These are phyloP conservation scores for Coelinius sp. DNA, from an alignment of 2,888 invertebrate species.

Conservation along the genomic window DNA sequence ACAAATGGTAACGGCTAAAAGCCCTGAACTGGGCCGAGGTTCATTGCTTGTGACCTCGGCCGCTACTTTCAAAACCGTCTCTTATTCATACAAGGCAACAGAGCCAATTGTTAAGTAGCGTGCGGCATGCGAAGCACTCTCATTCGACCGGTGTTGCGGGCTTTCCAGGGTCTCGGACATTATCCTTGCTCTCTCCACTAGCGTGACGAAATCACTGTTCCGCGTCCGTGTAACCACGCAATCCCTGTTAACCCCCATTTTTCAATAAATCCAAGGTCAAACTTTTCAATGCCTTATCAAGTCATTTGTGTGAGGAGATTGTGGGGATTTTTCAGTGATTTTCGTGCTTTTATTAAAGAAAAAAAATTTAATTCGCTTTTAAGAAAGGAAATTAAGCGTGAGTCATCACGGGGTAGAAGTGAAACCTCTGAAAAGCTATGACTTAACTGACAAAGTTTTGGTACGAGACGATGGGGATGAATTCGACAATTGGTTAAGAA, in stretches of 20 bases:
- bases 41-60: conserved; percentile 62
- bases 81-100: conserved; percentile 63
- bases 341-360: neutral
- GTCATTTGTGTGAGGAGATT: neutral
- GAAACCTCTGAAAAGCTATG: too few species aligned
- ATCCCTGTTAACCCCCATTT: neutral
- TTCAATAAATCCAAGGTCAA: neutral
- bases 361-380: too few species aligned
- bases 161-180: neutral
- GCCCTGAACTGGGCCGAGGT: conserved; percentile 65
- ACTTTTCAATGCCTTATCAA: too few species aligned
- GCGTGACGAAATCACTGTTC: too few species aligned
- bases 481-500: too few species aligned
- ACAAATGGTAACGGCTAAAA: neutral
- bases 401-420: too few species aligned
- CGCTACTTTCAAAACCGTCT: conserved; percentile 41
- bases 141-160: neutral
- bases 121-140: conserved; percentile 56
- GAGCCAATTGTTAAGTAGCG: conserved; percentile 62
- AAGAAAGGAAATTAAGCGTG: too few species aligned
- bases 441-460: too few species aligned
- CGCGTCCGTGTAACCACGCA: neutral
- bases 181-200: neutral
- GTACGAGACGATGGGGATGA: too few species aligned
- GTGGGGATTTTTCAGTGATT: neutral